Evolutionary conservation across 2,113 vertebrate species (phyloP).

Genomic region (Nibea coibor): DNA sequence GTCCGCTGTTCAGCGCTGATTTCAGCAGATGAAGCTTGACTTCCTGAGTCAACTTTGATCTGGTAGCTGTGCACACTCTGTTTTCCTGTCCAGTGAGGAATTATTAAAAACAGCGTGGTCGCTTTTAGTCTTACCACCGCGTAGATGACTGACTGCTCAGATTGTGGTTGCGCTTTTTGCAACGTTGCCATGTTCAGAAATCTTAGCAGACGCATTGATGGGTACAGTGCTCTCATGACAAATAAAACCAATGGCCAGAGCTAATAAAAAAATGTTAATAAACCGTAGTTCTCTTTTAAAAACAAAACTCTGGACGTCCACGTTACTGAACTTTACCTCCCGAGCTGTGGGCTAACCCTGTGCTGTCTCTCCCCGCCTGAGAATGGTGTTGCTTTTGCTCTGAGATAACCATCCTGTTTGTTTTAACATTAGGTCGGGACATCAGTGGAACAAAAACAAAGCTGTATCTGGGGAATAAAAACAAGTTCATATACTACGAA

Average conservation of each 20-base stretch:
- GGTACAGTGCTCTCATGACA: neutral
- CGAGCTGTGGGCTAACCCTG: slow-evolving; percentile 15
- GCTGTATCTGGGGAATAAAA: slow-evolving; percentile 12
- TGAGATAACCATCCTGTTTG: slow-evolving; percentile 53
- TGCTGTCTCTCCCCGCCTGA: slow-evolving; percentile 41
- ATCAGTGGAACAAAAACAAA: slow-evolving; percentile 43
- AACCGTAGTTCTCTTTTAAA: slow-evolving; percentile 2
- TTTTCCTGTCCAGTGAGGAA: neutral
- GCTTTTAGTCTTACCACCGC: too few relatives aligned
- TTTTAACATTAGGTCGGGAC: slow-evolving; percentile 47
- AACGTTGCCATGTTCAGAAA: neutral
- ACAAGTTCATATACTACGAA: slow-evolving; percentile 4
- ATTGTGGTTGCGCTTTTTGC: neutral
- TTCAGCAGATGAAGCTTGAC: neutral
- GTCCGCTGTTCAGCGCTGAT: neutral
- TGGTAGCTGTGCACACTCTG: neutral
- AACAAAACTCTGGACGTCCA: neutral
- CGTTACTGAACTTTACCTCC: slow-evolving; percentile 9
- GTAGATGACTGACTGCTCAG: neutral
- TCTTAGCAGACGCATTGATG: neutral
- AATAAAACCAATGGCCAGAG: neutral
- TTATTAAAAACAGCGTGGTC: neutral
- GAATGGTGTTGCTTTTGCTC: slow-evolving; percentile 46
- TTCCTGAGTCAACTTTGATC: neutral
- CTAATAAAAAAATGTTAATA: slow-evolving; percentile 10